phyloP scores from a whole-genome alignment of 2,888 invertebrate genomes.

The Agriopis leucophaearia region DNA sequence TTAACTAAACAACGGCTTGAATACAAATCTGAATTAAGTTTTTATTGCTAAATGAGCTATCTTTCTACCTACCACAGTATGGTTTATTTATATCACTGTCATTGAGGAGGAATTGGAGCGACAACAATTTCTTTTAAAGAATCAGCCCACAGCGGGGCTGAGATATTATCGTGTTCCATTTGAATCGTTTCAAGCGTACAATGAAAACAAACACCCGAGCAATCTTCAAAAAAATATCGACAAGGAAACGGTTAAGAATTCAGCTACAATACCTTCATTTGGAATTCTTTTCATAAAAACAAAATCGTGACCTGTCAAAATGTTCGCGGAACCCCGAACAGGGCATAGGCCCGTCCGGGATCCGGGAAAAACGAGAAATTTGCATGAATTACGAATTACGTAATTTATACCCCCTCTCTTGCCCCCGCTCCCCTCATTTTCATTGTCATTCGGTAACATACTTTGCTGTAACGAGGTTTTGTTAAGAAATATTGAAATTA shows the following conservation, averaged over 20 bases:
- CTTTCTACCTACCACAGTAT: too few relatives aligned
- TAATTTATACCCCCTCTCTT: slow-evolving; percentile 61
- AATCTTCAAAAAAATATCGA: slow-evolving; percentile 33
- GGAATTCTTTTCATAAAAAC: slow-evolving; percentile 57
- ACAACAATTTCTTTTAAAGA: too few relatives aligned
- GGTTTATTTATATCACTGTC: too few relatives aligned
- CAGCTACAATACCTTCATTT: slow-evolving; percentile 65
- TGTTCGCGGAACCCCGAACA: slow-evolving; percentile 66
- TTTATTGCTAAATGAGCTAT: too few relatives aligned
- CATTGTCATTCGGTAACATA: slow-evolving; percentile 51
- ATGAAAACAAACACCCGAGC: slow-evolving; percentile 17
- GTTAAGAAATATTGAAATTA: slow-evolving; percentile 46
- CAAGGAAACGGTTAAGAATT: slow-evolving; percentile 37
- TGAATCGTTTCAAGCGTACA: not conserved
- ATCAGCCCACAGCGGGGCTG: not conserved
- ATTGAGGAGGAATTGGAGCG: too few relatives aligned
- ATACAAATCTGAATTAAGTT: too few relatives aligned
- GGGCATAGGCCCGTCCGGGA: slow-evolving; percentile 45
- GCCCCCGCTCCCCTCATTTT: slow-evolving; percentile 51
- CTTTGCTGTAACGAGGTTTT: slow-evolving; percentile 47
- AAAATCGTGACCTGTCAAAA: slow-evolving; percentile 60
- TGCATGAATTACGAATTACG: slow-evolving; percentile 75
- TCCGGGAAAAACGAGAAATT: slow-evolving; percentile 62
- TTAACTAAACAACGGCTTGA: too few relatives aligned
- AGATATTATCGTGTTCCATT: not conserved